Percentiles rank a stretch among this genome's conserved stretches.
These are phyloP conservation scores for Sebastes hubbsi DNA, from an alignment of 2,797 vertebrate genomes.

Conservation along the genomic window DNA sequence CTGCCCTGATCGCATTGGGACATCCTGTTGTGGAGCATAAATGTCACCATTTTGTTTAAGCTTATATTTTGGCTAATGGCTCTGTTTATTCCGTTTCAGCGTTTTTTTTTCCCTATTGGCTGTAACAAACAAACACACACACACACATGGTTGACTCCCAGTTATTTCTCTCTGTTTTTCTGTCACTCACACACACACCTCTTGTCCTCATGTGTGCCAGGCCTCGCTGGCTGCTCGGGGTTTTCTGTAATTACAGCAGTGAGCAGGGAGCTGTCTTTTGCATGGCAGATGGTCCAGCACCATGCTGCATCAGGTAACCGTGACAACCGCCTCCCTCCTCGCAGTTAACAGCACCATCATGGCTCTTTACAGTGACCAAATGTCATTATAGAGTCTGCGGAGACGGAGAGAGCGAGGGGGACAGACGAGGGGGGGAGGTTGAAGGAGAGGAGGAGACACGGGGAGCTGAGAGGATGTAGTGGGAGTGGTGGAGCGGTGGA, in stretches of 20 bases:
- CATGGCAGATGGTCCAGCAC: constrained; percentile 90
- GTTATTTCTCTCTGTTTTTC: constrained; percentile 14
- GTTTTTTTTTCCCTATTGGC: not conserved
- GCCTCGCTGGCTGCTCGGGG: constrained; percentile 60
- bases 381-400: constrained; percentile 70
- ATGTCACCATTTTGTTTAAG: constrained; percentile 19
- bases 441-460: not conserved
- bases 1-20: not conserved
- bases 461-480: not conserved
- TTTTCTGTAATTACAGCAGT: constrained; percentile 82
- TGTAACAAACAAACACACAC: not conserved
- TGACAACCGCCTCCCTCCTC: constrained; percentile 80
- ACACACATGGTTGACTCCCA: not conserved
- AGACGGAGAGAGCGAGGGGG: constrained; percentile 33
- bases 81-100: not conserved
- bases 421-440: not conserved
- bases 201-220: constrained; percentile 52
- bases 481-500: not conserved
- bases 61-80: not conserved
- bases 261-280: constrained; percentile 83
- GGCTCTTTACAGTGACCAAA: constrained; percentile 74
- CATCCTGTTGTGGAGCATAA: constrained; percentile 17
- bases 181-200: constrained; percentile 22
- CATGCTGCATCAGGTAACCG: constrained; percentile 90
- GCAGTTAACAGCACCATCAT: constrained; percentile 68